Percentiles rank a stretch among this genome's conserved stretches.
Evolutionary conservation across 2,888 invertebrate species (phyloP).

Genomic region (Macrophya alboannulata): DNA sequence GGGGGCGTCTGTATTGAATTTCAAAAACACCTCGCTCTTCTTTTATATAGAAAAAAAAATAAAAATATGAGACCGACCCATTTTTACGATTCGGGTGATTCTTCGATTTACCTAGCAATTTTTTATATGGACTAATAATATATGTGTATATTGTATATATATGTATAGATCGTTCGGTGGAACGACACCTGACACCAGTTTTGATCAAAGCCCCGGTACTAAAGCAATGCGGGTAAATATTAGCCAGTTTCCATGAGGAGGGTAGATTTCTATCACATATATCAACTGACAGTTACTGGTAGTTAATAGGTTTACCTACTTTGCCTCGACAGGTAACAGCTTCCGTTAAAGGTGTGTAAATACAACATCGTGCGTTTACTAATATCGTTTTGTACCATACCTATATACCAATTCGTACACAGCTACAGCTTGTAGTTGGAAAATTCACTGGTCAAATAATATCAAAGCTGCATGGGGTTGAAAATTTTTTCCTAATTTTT

Average conservation of each 20-base stretch:
- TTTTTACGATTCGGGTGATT: neutral
- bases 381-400: neutral
- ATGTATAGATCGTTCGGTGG: neutral
- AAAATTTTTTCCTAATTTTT: too few relatives aligned
- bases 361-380: neutral
- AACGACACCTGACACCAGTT: neutral
- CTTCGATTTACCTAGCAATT: neutral
- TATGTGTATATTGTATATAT: neutral
- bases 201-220: neutral
- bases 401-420: too few relatives aligned
- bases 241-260: neutral
- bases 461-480: too few relatives aligned
- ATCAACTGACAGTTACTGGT: neutral
- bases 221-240: neutral
- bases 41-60: too few relatives aligned
- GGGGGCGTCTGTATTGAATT: too few relatives aligned
- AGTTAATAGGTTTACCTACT: slow-evolving; percentile 12
- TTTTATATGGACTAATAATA: neutral
- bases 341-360: neutral
- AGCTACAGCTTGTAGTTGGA: too few relatives aligned
- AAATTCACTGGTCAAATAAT: too few relatives aligned
- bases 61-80: neutral
- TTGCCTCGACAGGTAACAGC: neutral
- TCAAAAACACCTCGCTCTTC: too few relatives aligned
- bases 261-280: slow-evolving; percentile 12